Percentiles rank a stretch among this genome's conserved stretches.
These are phyloP conservation scores for Meteorus sp. DNA, from an alignment of 1,140 invertebrate species.

Conservation along the genomic window DNA sequence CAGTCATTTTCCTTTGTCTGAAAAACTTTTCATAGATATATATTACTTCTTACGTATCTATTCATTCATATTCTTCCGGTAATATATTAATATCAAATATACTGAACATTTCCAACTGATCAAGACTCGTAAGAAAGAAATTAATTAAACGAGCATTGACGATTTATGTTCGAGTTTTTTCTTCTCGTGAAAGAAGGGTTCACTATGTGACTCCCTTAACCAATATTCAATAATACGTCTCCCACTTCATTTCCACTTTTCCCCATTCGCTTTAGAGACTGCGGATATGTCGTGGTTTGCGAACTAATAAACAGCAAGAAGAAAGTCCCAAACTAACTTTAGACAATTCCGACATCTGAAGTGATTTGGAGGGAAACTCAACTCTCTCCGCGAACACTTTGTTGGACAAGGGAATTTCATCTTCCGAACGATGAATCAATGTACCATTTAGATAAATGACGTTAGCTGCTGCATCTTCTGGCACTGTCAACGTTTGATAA, in stretches of 20 bases:
- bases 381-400: constrained; percentile 84
- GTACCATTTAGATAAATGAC: constrained; percentile 90
- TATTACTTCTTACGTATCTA: not conserved
- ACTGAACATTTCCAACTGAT: no score
- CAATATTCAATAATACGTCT: not conserved
- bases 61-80: constrained; percentile 13
- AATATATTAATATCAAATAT: constrained; percentile 43
- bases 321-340: constrained; percentile 74
- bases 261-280: constrained; percentile 56
- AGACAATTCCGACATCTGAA: constrained; percentile 76
- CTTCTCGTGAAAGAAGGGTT: not conserved
- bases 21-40: no score
- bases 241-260: constrained; percentile 29
- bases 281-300: constrained; percentile 64
- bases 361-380: constrained; percentile 73
- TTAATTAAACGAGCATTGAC: no score
- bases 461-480: constrained; percentile 85
- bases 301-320: constrained; percentile 75
- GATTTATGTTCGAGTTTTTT: no score
- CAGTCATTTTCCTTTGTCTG: not conserved
- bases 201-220: not conserved
- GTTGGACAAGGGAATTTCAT: constrained; percentile 83
- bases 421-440: constrained; percentile 79
- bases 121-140: constrained; percentile 12
- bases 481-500: constrained; percentile 88